Evolutionary conservation across 2,113 vertebrate species (phyloP), one percentile per base, ranked within the genome.

Genomic region (Lasiurus borealis): DNA sequence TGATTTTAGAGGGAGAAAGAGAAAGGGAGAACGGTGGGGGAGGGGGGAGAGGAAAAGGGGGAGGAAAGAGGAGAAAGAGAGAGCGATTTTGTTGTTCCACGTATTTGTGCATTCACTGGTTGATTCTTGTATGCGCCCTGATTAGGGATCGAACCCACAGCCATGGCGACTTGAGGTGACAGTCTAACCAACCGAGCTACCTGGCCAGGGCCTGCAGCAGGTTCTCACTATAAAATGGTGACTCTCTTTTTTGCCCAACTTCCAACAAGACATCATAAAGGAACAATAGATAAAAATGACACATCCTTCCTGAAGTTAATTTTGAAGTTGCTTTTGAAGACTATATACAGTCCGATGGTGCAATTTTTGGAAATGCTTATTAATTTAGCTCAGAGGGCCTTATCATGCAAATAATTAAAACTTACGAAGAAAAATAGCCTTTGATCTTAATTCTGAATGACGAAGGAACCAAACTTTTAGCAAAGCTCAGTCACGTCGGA

Each of bases 311-410:
- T 71, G 44, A 82, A 73, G 52, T 68, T 90, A 62, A 36, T 68
- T 88, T 85, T 90, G 66, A 19, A 77, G 40, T 85, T 91, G 27
- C 6, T 83, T 69, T 92, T 29, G 44, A 73, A 93, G 64, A 90
- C 44, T 81, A 0, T 81, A 0, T 50, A 85, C 19, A 27, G 59
- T 54, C 15, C 52, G 27, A 29, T 15, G 19, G 19, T 71, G 9
- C 14, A 82, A 3, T 73, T 85, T 73, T 82, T 71, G 27, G 54
- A 92, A 94, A 50, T n/a, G 5, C 25, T 48, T 66, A 25, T 57
- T 50, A 46, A 31, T 81, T 95, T 90, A 44, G 6, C 27, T 71
- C 69, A n/a, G 34, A 86, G 48, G 44, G n/a, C 18, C 29, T 77
- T 91, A 27, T 72, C n/a, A 15, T 59, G 66, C 52, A 91, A 66